Conservation (phyloP, 1,140 invertebrate species). For the Potamilus streckersoni region DNA sequence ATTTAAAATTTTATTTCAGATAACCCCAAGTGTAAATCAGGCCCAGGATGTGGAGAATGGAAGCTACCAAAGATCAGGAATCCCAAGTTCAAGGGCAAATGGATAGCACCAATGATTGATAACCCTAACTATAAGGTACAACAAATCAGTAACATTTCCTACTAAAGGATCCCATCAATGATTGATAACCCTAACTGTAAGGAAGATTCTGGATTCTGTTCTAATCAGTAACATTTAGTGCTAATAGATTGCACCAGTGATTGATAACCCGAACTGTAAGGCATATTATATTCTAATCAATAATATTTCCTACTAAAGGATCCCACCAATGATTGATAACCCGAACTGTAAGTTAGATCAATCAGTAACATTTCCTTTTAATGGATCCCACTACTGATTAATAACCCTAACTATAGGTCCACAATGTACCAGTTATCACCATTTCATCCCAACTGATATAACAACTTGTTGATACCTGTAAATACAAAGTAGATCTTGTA, state of each 20-base stretch:
- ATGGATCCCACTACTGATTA: conserved; percentile 91
- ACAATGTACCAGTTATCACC: no score
- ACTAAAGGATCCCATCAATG: conserved; percentile 84
- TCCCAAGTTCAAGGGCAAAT: conserved; percentile 83
- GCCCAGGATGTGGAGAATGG: conserved; percentile 93
- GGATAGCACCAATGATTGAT: conserved; percentile 90
- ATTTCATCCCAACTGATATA: no score
- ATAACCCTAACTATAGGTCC: conserved; percentile 90
- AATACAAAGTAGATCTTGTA: conserved; percentile 21
- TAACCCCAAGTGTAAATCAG: conserved; percentile 89
- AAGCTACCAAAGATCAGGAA: conserved; percentile 87
- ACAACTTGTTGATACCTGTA: no score
- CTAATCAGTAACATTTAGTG: conserved; percentile 37
- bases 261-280: conserved; percentile 94
- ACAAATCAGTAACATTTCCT: background rate
- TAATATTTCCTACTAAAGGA: conserved; percentile 75
- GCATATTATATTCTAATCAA: conserved; percentile 32
- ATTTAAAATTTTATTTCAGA: conserved; percentile 41
- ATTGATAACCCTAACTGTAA: conserved; percentile 90
- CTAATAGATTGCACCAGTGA: conserved; percentile 88
- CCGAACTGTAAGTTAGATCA: conserved; percentile 86
- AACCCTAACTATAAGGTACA: conserved; percentile 89
- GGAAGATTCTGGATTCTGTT: conserved; percentile 38
- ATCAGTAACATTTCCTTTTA: conserved; percentile 46
- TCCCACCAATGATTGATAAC: conserved; percentile 90